These are phyloP conservation scores for Siphamia tubifer DNA, from an alignment of 2,113 vertebrate species.

Conservation along the genomic window DNA sequence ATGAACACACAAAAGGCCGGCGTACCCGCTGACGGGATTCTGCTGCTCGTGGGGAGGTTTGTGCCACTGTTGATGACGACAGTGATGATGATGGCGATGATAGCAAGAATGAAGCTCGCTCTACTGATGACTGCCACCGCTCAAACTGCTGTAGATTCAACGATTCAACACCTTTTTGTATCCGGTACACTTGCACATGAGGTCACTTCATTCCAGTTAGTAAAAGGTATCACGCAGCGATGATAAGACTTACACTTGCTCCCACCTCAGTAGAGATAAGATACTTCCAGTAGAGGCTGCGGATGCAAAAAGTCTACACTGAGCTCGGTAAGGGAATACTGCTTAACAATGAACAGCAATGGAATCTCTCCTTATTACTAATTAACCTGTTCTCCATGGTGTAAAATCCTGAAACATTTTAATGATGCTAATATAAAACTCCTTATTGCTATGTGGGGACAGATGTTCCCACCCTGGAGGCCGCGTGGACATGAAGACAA, in stretches of 20 bases:
- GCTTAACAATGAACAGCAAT: neutral
- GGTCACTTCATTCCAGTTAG: constrained; percentile 24
- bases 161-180: constrained; percentile 1
- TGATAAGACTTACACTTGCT: constrained; percentile 27
- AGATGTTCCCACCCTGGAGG: too few species aligned
- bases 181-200: neutral
- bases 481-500: too few species aligned
- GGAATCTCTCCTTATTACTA: neutral
- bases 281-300: neutral
- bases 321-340: neutral
- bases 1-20: constrained; percentile 18
- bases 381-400: too few species aligned
- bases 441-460: too few species aligned
- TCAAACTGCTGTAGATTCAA: neutral
- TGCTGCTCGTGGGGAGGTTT: neutral
- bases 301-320: neutral
- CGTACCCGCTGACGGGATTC: neutral
- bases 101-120: neutral
- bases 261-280: constrained; percentile 15
- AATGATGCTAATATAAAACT: too few species aligned
- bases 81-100: neutral
- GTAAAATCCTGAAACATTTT: too few species aligned
- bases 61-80: neutral
- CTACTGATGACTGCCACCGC: too few species aligned
- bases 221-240: neutral